These are phyloP conservation scores for Ennomos erosarius DNA, from an alignment of 2,888 invertebrate species.

Conservation along the genomic window DNA sequence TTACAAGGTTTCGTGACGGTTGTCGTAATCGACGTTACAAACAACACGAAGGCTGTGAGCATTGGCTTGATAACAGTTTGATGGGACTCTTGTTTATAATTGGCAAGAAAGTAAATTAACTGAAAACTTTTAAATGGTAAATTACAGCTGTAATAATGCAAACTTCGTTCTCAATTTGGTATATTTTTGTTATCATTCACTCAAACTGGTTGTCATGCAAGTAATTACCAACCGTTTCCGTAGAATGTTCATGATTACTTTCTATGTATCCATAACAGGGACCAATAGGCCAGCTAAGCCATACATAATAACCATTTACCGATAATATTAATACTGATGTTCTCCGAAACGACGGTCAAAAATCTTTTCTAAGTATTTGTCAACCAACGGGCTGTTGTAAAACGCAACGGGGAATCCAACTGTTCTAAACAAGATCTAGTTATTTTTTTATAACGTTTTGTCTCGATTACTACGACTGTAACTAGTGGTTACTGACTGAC, in stretches of 20 bases:
- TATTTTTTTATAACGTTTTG: constrained; percentile 17
- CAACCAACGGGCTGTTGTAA: constrained; percentile 32
- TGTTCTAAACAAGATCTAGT: constrained; percentile 19
- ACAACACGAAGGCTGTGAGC: constrained; percentile 12
- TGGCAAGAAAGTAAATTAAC: constrained; percentile 7
- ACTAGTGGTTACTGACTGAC: constrained; percentile 38
- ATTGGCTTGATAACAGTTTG: constrained; percentile 1
- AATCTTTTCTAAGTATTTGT: constrained; percentile 23
- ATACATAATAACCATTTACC: no score
- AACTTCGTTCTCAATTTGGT: no score
- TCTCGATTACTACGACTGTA: constrained; percentile 31
- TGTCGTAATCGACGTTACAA: constrained; percentile 10
- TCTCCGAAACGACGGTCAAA: constrained; percentile 27
- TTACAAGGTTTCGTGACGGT: constrained; percentile 24
- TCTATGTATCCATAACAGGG: no score
- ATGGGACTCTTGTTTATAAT: neutral
- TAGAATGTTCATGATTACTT: no score
- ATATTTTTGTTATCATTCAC: no score
- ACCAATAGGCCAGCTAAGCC: no score
- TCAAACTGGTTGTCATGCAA: no score
- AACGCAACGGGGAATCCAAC: constrained; percentile 15
- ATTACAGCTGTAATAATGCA: no score
- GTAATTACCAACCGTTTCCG: no score
- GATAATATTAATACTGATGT: neutral
- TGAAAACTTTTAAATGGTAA: neutral